Percentiles rank a stretch among this genome's conserved stretches.
Conservation (phyloP, 2,113 vertebrate species). For the Struthio camelus region DNA sequence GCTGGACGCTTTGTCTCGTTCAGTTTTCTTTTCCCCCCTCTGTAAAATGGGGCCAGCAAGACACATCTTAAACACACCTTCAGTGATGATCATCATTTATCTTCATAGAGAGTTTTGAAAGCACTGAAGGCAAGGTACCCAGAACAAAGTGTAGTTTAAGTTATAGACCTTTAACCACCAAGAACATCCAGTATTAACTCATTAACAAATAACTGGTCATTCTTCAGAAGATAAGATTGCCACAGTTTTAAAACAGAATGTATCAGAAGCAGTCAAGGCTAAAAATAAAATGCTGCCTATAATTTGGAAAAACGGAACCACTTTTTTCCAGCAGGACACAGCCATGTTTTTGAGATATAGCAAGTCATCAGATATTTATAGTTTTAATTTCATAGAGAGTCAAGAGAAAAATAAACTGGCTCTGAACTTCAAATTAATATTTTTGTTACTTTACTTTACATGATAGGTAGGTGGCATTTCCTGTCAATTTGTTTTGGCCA, state of each 20-base stretch:
- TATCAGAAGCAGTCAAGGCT: neutral
- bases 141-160: neutral
- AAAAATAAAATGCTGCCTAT: neutral
- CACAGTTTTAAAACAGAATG: neutral
- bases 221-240: neutral
- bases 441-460: neutral
- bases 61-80: neutral
- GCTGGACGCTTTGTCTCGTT: neutral
- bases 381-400: neutral
- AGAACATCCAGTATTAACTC: neutral
- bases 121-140: neutral
- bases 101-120: neutral
- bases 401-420: neutral
- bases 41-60: neutral
- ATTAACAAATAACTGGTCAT: neutral
- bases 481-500: neutral
- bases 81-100: neutral
- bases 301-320: neutral
- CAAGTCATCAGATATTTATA: neutral
- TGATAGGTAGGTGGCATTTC: neutral
- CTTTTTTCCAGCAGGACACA: neutral
- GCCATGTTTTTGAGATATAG: neutral
- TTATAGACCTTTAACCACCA: neutral
- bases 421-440: neutral
- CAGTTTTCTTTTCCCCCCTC: neutral